phyloP scores from a whole-genome alignment of 2,888 invertebrate species.

The Andrena praecox region DNA sequence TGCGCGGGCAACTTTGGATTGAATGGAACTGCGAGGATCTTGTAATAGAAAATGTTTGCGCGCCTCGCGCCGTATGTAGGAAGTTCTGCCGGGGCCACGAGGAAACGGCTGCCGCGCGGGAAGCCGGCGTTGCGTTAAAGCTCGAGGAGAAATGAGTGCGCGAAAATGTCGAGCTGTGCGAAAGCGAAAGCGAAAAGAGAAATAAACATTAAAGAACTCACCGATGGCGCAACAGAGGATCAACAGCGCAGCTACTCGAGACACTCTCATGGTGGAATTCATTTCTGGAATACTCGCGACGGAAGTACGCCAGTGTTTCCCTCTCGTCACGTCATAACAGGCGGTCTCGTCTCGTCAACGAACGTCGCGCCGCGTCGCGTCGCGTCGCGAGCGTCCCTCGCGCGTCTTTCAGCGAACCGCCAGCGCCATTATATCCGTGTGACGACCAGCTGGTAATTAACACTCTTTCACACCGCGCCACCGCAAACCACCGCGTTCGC shows the following conservation, averaged over 20 bases:
- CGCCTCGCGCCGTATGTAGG: background rate
- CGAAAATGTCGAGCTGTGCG: background rate
- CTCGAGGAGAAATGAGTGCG: background rate
- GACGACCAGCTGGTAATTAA: conserved; percentile 69
- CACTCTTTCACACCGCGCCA: conserved; percentile 64
- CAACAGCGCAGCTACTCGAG: conserved; percentile 72
- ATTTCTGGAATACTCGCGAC: conserved; percentile 65
- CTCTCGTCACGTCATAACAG: conserved; percentile 72
- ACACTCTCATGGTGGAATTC: conserved; percentile 74
- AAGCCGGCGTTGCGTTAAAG: background rate
- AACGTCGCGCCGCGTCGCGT: background rate
- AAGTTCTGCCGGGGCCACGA: too few species aligned
- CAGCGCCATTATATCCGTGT: conserved; percentile 75
- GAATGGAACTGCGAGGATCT: too few species aligned
- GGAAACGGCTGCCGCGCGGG: background rate
- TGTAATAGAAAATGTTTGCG: background rate
- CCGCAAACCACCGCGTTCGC: conserved; percentile 48
- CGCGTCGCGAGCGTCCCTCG: conserved; percentile 20
- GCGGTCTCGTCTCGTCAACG: conserved; percentile 30
- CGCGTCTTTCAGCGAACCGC: conserved; percentile 73
- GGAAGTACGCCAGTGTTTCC: conserved; percentile 56
- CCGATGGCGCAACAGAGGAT: conserved; percentile 78
- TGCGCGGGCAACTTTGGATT: background rate
- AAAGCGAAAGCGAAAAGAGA: conserved; percentile 15
- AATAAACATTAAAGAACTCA: conserved; percentile 71